Percentiles rank a stretch among this genome's conserved stretches.
Conservation (phyloP, 2,113 vertebrate species). For the Morone saxatilis region DNA sequence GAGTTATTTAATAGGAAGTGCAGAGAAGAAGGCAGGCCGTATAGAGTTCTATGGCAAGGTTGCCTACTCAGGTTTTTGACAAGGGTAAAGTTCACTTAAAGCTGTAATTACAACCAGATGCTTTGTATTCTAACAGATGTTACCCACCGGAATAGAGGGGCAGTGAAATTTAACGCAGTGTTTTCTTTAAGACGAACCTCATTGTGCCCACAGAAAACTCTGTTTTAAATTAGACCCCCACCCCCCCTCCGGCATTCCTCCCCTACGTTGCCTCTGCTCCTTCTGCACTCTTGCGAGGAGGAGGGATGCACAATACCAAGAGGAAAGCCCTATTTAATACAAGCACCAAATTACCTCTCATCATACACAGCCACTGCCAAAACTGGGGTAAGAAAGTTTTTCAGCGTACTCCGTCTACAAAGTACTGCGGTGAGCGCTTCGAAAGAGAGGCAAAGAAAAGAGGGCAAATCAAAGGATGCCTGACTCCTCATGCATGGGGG, state of each 20-base stretch:
- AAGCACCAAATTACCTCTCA: slow-evolving; percentile 68
- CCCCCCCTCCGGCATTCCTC: not conserved
- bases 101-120: slow-evolving; percentile 63
- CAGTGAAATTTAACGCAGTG: slow-evolving; percentile 60
- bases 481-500: slow-evolving; percentile 75
- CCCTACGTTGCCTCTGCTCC: slow-evolving; percentile 30
- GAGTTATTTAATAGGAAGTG: slow-evolving; percentile 11
- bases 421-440: slow-evolving; percentile 54
- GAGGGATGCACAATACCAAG: slow-evolving; percentile 42
- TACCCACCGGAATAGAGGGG: slow-evolving; percentile 32
- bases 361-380: slow-evolving; percentile 55
- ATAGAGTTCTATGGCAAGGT: slow-evolving; percentile 20
- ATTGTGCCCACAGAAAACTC: slow-evolving; percentile 60
- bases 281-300: not conserved
- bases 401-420: slow-evolving; percentile 39
- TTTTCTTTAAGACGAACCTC: slow-evolving; percentile 70
- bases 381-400: slow-evolving; percentile 63
- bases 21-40: not conserved
- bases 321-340: slow-evolving; percentile 55
- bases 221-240: slow-evolving; percentile 69
- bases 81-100: slow-evolving; percentile 62
- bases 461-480: slow-evolving; percentile 75
- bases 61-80: slow-evolving; percentile 52
- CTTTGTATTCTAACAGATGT: slow-evolving; percentile 60
- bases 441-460: slow-evolving; percentile 68